Evolutionary conservation across 2,113 vertebrate genomes (phyloP), one percentile per base, ranked within the genome.

Genomic region (Plectropomus leopardus): DNA sequence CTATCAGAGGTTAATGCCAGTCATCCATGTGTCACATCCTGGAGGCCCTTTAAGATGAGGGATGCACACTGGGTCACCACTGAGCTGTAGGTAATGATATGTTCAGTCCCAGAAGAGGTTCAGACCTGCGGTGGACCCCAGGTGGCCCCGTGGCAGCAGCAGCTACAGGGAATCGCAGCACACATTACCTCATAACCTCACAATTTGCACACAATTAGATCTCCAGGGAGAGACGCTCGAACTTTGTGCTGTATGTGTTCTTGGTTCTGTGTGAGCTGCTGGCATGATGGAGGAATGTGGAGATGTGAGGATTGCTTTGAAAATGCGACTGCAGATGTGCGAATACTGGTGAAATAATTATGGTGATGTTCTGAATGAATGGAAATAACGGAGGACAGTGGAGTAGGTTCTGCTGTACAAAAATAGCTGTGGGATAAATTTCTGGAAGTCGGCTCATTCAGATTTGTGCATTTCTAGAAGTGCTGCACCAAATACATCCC

Each of bases 121-220:
- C 68, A 72, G 67, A 57, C 63, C 66, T 72, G 66, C 0, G 17
- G 17, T 44, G 73, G 83, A 82, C 75, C 89, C 78, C 88, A 90
- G 67, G 83, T 88, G 90, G 84, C 69, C 76, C 28, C 11, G 9
- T 61, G 58, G 65, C 54, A 57, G 75, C 61, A 83, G 80, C 69
- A 53, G 63, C 79, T n/a, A 36, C 70, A 84, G 75, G 70, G 72
- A 82, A 70, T 72, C 23, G 26, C 47, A 72, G 53, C 60, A 47
- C 60, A 47, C 54, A 88, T 85, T 64, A 85, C 59, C 69, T 70
- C 80, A 76, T 54, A 42, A 63, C 42, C 78, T 78, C 8, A 16
- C 54, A 47, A 68, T 81, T 85, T 85, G 80, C 76, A 73, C 81
- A 82, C 87, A 86, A 81, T 86, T 69, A 83, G 77, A 81, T 90